Evolutionary conservation across 2,113 vertebrate species (phyloP).

Genomic region (Cyanoliseus patagonus): DNA sequence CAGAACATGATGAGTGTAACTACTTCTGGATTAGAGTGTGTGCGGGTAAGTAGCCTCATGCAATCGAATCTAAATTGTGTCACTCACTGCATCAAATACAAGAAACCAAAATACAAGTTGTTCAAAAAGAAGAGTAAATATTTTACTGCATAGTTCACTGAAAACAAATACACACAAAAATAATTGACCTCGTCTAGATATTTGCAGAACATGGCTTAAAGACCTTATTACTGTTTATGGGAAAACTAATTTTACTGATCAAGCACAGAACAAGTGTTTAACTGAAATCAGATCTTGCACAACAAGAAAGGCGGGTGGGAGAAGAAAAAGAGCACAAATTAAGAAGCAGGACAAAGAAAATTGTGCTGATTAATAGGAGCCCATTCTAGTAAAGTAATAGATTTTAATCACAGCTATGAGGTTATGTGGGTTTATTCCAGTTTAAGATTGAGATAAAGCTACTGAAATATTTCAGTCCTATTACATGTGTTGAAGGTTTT

Average conservation of each 20-base stretch:
- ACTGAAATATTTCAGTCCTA: not conserved
- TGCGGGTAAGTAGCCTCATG: not conserved
- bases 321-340: not conserved
- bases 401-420: constrained; percentile 15
- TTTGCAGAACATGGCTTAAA: not conserved
- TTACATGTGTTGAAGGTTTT: not conserved
- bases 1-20: not conserved
- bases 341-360: constrained; percentile 36
- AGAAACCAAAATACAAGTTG: not conserved
- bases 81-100: not conserved
- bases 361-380: not conserved
- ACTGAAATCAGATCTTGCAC: constrained; percentile 49
- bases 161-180: not conserved
- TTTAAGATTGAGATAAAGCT: not conserved
- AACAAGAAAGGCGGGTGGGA: not conserved
- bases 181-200: not conserved
- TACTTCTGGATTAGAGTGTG: not conserved
- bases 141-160: not conserved
- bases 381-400: constrained; percentile 8
- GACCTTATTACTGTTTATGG: not conserved
- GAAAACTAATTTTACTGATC: not conserved
- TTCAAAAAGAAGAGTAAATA: not conserved
- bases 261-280: constrained; percentile 24
- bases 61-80: not conserved
- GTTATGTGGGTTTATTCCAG: constrained; percentile 29